Conservation (phyloP, 1,140 invertebrate genomes). For the Odontomachus brunneus region DNA sequence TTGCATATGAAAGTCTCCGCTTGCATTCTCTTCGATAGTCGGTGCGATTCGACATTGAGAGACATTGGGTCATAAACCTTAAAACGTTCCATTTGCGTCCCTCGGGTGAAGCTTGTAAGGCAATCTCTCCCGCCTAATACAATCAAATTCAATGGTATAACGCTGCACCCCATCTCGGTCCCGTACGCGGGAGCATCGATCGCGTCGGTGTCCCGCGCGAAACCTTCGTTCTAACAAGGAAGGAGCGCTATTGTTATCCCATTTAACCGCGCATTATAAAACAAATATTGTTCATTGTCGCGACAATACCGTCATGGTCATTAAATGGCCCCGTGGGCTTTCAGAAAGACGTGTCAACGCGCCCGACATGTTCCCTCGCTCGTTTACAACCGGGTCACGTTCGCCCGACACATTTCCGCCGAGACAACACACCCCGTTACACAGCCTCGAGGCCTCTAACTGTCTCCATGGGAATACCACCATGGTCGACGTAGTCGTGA, state of each 20-base stretch:
- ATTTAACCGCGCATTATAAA: background rate
- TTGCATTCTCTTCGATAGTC: background rate
- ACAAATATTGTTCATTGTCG: slow-evolving; percentile 40
- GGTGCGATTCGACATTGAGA: background rate
- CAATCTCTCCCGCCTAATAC: background rate
- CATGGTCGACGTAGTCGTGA: background rate
- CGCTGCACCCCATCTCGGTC: background rate
- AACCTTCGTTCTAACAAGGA: slow-evolving; percentile 26
- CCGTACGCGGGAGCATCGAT: background rate
- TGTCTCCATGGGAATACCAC: background rate
- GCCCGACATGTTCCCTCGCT: background rate
- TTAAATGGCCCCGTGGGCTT: slow-evolving; percentile 18
- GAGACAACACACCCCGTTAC: background rate
- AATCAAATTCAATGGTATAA: slow-evolving; percentile 30
- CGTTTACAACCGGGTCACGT: slow-evolving; percentile 13
- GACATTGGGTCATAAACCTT: background rate
- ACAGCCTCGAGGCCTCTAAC: background rate
- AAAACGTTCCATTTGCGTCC: slow-evolving; percentile 12
- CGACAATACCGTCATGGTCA: slow-evolving; percentile 22
- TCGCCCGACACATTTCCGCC: slow-evolving; percentile 5
- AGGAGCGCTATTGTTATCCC: slow-evolving; percentile 13
- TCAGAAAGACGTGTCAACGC: slow-evolving; percentile 36
- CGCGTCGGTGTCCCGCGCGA: background rate
- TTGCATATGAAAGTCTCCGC: background rate
- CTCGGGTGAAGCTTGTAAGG: slow-evolving; percentile 18